Conservation (phyloP, 2,888 invertebrate species). For the Cordilura impudica region DNA sequence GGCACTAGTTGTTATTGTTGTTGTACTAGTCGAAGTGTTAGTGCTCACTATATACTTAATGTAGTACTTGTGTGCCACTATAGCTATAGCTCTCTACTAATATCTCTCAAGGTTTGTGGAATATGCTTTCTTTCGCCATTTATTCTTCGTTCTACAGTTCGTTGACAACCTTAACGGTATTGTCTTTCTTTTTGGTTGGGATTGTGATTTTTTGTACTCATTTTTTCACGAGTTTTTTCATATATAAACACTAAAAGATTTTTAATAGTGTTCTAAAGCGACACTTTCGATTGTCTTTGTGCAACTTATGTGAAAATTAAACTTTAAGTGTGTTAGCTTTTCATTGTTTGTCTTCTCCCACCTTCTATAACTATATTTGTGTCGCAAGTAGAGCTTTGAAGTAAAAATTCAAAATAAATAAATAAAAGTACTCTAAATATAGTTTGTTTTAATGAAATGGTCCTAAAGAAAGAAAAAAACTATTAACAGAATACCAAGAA, state of each 20-base stretch:
- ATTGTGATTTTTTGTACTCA: not conserved
- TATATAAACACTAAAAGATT: conserved; percentile 70
- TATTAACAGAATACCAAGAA: not conserved
- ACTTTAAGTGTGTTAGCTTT: conserved; percentile 66
- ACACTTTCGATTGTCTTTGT: conserved; percentile 75
- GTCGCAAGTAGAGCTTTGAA: not conserved
- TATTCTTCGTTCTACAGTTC: conserved; percentile 53
- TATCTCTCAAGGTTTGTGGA: conserved; percentile 52
- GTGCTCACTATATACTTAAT: conserved; percentile 5
- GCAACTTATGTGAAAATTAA: conserved; percentile 72
- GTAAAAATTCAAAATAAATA: conserved; percentile 65
- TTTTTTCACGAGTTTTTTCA: conserved; percentile 25
- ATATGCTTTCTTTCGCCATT: conserved; percentile 34
- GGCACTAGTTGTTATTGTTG: conserved; percentile 49
- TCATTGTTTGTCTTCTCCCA: not conserved
- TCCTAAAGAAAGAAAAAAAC: conserved; percentile 13
- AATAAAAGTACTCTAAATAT: conserved; percentile 63
- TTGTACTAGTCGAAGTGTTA: not conserved
- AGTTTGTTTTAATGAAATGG: conserved; percentile 58
- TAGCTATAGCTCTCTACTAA: conserved; percentile 8
- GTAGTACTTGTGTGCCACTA: not conserved
- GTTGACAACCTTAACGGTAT: conserved; percentile 64
- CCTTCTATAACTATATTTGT: conserved; percentile 17
- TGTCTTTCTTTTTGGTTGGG: conserved; percentile 56
- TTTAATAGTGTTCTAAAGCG: conserved; percentile 75